phyloP scores from a whole-genome alignment of 2,797 vertebrate species.

The Nannoperca australis region DNA sequence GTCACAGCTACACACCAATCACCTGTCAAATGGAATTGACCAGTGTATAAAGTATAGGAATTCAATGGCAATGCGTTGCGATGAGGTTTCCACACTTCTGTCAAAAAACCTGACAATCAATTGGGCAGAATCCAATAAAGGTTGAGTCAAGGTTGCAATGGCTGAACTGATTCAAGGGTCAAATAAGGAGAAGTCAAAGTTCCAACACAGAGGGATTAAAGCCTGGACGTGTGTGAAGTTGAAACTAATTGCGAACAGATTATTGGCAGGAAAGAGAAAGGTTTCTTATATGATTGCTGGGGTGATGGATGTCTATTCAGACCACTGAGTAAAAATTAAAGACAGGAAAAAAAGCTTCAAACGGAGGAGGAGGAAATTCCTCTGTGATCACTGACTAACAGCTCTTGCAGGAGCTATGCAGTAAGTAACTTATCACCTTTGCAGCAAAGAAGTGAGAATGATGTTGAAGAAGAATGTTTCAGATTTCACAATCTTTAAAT shows the following conservation, averaged over 20 bases:
- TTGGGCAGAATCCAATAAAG: constrained; percentile 75
- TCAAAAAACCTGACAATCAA: constrained; percentile 68
- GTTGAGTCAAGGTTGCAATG: constrained; percentile 61
- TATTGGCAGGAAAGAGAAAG: constrained; percentile 58
- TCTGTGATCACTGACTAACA: background rate
- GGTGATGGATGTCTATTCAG: constrained; percentile 37
- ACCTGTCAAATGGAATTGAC: constrained; percentile 66
- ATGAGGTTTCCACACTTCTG: constrained; percentile 55
- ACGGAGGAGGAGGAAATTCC: background rate
- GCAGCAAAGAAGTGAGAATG: background rate
- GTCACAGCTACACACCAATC: constrained; percentile 63
- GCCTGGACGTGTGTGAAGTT: constrained; percentile 29
- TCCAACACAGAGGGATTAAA: constrained; percentile 55
- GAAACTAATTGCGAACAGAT: constrained; percentile 61
- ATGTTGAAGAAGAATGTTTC: background rate
- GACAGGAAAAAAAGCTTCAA: constrained; percentile 18
- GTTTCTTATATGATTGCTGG: constrained; percentile 41
- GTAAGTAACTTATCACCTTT: background rate
- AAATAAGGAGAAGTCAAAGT: constrained; percentile 59
- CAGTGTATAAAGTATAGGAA: constrained; percentile 62
- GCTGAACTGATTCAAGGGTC: constrained; percentile 54
- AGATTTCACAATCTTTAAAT: background rate
- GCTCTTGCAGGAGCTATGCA: background rate
- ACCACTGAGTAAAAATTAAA: constrained; percentile 19
- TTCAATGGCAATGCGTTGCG: constrained; percentile 63